Evolutionary conservation across 1,140 invertebrate species (phyloP).

Genomic region (Hetaerina americana): DNA sequence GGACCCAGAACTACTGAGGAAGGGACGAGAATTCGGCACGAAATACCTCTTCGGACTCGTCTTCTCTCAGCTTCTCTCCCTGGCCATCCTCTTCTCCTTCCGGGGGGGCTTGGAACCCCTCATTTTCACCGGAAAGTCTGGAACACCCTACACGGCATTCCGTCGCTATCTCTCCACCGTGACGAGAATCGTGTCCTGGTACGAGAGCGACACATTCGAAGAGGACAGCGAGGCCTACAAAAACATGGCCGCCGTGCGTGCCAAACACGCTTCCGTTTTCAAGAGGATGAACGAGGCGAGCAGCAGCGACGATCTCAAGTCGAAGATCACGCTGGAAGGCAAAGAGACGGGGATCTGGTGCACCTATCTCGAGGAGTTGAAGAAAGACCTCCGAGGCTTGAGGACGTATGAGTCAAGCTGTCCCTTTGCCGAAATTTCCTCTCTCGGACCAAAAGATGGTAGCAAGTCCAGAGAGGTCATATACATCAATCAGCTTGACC

Average conservation of each 20-base stretch:
- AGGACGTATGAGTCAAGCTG: neutral
- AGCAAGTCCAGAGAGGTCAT: neutral
- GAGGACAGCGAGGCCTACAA: slow-evolving; percentile 27
- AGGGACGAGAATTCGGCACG: neutral
- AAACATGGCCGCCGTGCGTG: slow-evolving; percentile 31
- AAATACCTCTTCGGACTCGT: neutral
- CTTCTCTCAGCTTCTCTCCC: neutral
- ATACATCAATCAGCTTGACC: neutral
- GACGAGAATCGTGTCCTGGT: slow-evolving; percentile 35
- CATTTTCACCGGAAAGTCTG: neutral
- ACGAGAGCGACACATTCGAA: slow-evolving; percentile 32
- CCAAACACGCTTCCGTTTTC: slow-evolving; percentile 29
- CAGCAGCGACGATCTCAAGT: slow-evolving; percentile 12
- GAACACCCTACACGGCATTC: slow-evolving; percentile 14
- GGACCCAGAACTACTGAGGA: neutral
- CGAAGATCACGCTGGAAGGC: neutral
- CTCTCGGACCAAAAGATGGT: neutral
- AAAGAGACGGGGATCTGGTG: neutral
- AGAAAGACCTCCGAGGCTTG: neutral
- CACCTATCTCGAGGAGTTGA: neutral
- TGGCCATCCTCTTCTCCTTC: neutral
- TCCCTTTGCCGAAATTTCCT: neutral
- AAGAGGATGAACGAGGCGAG: slow-evolving; percentile 20
- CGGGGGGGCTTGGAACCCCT: neutral
- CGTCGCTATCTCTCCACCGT: slow-evolving; percentile 34